Base-by-base conservation (phyloP, 2,113 vertebrate genomes). In the Brachypteracias leptosomus region DNA sequence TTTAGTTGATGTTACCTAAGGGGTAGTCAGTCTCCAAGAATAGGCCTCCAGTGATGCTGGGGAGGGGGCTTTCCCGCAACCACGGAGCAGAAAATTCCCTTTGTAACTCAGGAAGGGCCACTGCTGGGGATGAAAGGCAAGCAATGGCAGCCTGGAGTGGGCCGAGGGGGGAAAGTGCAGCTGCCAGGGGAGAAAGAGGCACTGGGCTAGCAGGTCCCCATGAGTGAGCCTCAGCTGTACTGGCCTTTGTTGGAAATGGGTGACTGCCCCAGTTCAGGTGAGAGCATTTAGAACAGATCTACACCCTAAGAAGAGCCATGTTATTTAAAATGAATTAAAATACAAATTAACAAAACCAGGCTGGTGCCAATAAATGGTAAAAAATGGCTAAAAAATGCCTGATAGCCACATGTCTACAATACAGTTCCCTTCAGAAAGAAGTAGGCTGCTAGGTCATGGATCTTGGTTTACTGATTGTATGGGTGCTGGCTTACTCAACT, bases 391-490 rank as follows among this genome's bases (percentile, higher is more conserved):
- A 72, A 67, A 72, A 71, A 75, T 44, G 25, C 58, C 80, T 66
- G 31, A 58, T 83, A 76, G 5, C 31, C 18, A 20, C 25, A 46
- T 1, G 1, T 42, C 70, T 85, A 59, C 33, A 46, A 19, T 9
- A 58, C 6, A 36, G 6, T 65, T 93, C 80, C 74, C 71, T 80
- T 85, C 78, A 70, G 35, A 91, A 90, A 88, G 79, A 96, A 96
- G 65, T 95, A 96, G 96, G 96, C 83, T 90, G 92, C 85, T 84
- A 88, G 92, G 96, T 90, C 95, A 94, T 28, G 33, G 65, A 93
- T 47, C 44, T 85, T 93, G 72, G 85, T 95, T 95, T 97, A 94
- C 83, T 73, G 62, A 42, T 61, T 44, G 22, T 89, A 92, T 84
- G 72, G 85, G 84, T 68, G 44, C 52, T 84, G 55, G 28, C 72